Percentiles rank a stretch among this genome's conserved stretches.
These are phyloP conservation scores for Autographa pulchrina DNA, from an alignment of 2,888 invertebrate genomes.

Conservation along the genomic window DNA sequence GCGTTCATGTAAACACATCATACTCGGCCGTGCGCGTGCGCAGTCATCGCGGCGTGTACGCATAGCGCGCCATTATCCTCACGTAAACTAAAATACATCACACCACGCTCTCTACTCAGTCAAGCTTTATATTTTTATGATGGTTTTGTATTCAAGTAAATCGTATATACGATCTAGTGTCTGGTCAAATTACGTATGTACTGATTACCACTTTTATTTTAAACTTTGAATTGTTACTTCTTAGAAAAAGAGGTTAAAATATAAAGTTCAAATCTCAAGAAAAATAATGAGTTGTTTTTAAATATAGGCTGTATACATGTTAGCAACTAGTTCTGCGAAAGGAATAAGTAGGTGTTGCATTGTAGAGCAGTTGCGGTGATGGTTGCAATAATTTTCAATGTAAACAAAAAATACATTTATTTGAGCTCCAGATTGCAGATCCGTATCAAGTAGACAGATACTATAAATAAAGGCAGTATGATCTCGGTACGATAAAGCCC, in stretches of 20 bases:
- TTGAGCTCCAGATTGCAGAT: too few relatives aligned
- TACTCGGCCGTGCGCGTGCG: constrained; percentile 67
- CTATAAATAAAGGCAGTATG: too few relatives aligned
- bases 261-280: background rate
- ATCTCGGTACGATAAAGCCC: too few relatives aligned
- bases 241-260: background rate
- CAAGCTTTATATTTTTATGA: constrained; percentile 63
- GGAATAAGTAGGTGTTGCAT: background rate
- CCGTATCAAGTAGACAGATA: too few relatives aligned
- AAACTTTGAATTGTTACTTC: background rate
- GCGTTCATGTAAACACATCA: constrained; percentile 87
- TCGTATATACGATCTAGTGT: constrained; percentile 32
- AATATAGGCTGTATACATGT: background rate
- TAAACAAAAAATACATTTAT: background rate
- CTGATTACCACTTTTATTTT: background rate
- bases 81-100: constrained; percentile 65
- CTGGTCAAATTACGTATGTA: constrained; percentile 10
- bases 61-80: constrained; percentile 70
- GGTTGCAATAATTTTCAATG: background rate
- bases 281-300: background rate
- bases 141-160: constrained; percentile 49
- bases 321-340: background rate
- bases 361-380: background rate
- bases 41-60: constrained; percentile 57
- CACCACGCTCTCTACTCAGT: constrained; percentile 54